Conservation (phyloP, 1,140 invertebrate species). For the Drosophila tristis region DNA sequence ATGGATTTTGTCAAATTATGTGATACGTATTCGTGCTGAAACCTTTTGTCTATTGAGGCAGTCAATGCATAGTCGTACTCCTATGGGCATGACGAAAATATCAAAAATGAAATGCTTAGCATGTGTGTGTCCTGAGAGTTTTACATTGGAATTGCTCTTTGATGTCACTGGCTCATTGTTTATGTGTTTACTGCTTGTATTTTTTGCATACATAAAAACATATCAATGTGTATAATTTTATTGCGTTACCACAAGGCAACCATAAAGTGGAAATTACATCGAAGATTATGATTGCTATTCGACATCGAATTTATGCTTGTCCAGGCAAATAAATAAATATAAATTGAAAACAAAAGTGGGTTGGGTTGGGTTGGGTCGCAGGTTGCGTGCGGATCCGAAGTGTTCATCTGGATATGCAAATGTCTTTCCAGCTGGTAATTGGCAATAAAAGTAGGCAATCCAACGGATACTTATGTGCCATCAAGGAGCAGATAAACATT, state of each 20-base stretch:
- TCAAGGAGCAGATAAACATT: neutral
- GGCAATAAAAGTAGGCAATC: conserved; percentile 36
- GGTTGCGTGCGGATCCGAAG: conserved; percentile 12
- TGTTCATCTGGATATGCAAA: conserved; percentile 19
- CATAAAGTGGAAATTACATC: conserved; percentile 79
- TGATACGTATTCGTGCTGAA: conserved; percentile 35
- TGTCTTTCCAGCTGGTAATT: conserved; percentile 38
- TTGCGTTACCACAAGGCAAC: conserved; percentile 31
- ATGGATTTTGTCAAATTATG: conserved; percentile 81
- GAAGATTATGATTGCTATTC: conserved; percentile 74
- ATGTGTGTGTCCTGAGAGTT: conserved; percentile 48
- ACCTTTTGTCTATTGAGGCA: conserved; percentile 72
- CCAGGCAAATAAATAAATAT: conserved; percentile 46
- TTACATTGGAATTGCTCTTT: conserved; percentile 78
- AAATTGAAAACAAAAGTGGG: conserved; percentile 49
- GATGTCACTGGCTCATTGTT: conserved; percentile 61
- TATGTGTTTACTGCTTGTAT: conserved; percentile 62
- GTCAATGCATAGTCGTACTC: conserved; percentile 34
- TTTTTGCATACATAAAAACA: conserved; percentile 60
- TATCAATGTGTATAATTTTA: conserved; percentile 75
- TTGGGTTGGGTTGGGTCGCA: neutral
- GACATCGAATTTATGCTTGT: conserved; percentile 41
- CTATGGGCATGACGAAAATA: conserved; percentile 1
- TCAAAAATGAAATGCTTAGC: conserved; percentile 14
- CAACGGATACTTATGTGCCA: neutral